phyloP scores from a whole-genome alignment of 2,113 vertebrate genomes.

The Cephalopterus ornatus region DNA sequence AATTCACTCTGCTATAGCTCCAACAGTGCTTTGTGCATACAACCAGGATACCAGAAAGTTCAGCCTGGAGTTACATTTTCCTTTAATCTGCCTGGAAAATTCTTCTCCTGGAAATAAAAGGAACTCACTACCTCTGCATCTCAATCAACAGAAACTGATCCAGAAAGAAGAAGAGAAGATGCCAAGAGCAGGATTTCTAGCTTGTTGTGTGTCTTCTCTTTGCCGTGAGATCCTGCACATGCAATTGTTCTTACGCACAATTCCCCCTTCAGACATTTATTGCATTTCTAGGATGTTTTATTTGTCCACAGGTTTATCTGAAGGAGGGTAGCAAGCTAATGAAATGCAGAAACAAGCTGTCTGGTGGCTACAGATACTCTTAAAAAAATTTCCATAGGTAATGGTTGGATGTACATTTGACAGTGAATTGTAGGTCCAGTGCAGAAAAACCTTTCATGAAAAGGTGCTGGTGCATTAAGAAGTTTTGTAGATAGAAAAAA shows the following conservation, averaged over 20 bases:
- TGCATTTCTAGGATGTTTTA: neutral
- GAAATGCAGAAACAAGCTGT: neutral
- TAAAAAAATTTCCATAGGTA: neutral
- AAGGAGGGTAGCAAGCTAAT: neutral
- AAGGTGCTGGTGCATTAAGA: neutral
- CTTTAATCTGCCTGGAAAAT: neutral
- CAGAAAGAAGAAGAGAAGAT: neutral
- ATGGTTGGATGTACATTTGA: neutral
- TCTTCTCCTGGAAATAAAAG: neutral
- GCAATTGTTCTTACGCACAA: neutral
- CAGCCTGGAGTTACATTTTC: neutral
- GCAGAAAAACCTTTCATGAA: neutral
- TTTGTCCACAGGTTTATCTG: neutral
- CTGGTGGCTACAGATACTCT: neutral
- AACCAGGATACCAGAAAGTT: neutral
- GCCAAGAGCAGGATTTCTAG: neutral
- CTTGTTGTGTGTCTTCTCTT: neutral
- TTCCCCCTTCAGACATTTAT: neutral
- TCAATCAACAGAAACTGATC: neutral
- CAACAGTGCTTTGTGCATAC: neutral
- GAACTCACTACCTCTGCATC: neutral
- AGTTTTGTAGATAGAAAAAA: neutral
- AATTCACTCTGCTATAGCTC: neutral
- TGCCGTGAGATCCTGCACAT: neutral
- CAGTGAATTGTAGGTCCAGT: neutral